A percentile compares a stretch with the other conserved stretches of the same genome.
These are phyloP conservation scores for Clarias laeviceps DNA, from an alignment of 2,797 vertebrate species.

Conservation along the genomic window DNA sequence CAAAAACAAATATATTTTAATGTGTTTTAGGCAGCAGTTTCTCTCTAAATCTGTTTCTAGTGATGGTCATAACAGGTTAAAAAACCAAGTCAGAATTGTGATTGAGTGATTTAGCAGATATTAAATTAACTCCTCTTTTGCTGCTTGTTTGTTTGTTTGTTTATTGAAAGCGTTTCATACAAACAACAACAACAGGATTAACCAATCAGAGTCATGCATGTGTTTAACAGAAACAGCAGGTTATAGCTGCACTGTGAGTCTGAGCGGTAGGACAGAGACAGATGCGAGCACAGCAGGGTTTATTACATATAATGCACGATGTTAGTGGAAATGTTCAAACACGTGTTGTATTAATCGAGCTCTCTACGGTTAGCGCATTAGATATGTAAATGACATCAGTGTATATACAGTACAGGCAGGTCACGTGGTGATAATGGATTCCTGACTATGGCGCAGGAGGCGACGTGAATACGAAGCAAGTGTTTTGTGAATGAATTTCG, in stretches of 20 bases:
- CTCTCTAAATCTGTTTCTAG: no score
- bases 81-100: no score
- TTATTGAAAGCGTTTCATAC: no score
- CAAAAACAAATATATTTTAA: no score
- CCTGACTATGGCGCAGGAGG: not conserved
- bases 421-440: conserved; percentile 11
- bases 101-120: not conserved
- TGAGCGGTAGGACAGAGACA: not conserved
- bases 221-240: no score
- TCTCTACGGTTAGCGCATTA: no score
- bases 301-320: not conserved
- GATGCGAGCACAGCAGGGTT: not conserved
- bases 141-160: not conserved
- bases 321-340: not conserved
- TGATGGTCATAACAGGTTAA: no score
- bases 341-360: no score
- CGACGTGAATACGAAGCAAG: not conserved
- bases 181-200: not conserved
- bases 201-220: not conserved
- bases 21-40: no score
- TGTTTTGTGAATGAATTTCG: conserved; percentile 36
- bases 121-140: not conserved
- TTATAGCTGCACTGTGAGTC: not conserved
- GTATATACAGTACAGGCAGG: not conserved
- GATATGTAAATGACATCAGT: not conserved